Percentiles rank a stretch among this genome's conserved stretches.
These are phyloP conservation scores for Dendropsophus ebraccatus DNA, from an alignment of 2,113 vertebrate genomes.

Conservation along the genomic window DNA sequence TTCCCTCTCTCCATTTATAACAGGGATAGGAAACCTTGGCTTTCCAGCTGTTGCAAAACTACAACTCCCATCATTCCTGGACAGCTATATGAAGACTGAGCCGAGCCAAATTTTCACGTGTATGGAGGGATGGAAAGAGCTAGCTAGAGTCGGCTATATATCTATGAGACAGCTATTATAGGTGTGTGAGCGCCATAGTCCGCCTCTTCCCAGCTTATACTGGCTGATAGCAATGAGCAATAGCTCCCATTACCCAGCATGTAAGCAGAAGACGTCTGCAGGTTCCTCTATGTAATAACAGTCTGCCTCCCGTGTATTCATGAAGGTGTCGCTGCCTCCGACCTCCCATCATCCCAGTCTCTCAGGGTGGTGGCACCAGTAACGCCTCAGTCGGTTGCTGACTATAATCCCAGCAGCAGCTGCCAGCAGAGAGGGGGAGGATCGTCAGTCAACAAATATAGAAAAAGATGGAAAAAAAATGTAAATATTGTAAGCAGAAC, in stretches of 20 bases:
- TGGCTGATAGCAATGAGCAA: neutral
- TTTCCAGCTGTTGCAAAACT: no score
- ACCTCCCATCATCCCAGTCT: neutral
- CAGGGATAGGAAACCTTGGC: no score
- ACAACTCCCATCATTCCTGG: no score
- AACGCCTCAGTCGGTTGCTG: neutral
- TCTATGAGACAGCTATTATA: no score
- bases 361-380: neutral
- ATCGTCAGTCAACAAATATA: slow-evolving; percentile 23
- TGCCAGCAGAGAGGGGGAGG: slow-evolving; percentile 30
- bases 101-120: no score
- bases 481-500: slow-evolving; percentile 28
- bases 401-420: neutral
- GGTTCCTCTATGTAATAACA: neutral
- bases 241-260: neutral
- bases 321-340: no score
- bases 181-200: no score
- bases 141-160: no score
- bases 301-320: neutral
- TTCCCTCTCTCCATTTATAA: no score
- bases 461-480: no score
- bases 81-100: no score
- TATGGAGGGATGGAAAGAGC: no score
- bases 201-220: neutral
- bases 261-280: neutral